Conservation (phyloP, 2,888 invertebrate genomes). For the Perithous albicinctus region DNA sequence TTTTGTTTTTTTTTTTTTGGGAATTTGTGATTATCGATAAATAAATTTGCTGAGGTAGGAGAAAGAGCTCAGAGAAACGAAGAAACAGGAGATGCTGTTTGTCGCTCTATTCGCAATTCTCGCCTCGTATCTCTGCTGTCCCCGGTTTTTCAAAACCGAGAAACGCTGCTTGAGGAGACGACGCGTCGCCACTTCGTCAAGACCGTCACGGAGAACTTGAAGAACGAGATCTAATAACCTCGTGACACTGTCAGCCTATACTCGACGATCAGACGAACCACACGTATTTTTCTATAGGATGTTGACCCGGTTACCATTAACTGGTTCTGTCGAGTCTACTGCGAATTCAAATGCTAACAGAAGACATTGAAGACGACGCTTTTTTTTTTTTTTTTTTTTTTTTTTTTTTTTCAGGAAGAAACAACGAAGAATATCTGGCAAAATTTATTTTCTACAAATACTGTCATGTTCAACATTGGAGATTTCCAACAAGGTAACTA, state of each 20-base stretch:
- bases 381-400: no score
- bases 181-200: constrained; percentile 43
- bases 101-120: constrained; percentile 61
- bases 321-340: no score
- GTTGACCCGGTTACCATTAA: constrained; percentile 45
- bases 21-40: not conserved
- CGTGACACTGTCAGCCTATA: constrained; percentile 35
- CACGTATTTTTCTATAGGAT: constrained; percentile 30
- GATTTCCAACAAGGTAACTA: not conserved
- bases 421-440: not conserved
- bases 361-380: constrained; percentile 4
- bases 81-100: constrained; percentile 59
- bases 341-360: no score
- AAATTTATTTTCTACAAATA: not conserved
- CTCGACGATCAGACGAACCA: constrained; percentile 34
- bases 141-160: constrained; percentile 56
- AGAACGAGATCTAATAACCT: constrained; percentile 63
- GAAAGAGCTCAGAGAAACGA: not conserved
- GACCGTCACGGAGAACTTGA: constrained; percentile 55
- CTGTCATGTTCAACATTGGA: not conserved
- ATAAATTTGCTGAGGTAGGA: not conserved
- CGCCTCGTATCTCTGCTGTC: constrained; percentile 65
- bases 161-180: constrained; percentile 54
- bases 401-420: not conserved
- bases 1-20: not conserved